Base-by-base conservation (phyloP, 2,888 invertebrate species). In the Cataglyphis cursor region DNA sequence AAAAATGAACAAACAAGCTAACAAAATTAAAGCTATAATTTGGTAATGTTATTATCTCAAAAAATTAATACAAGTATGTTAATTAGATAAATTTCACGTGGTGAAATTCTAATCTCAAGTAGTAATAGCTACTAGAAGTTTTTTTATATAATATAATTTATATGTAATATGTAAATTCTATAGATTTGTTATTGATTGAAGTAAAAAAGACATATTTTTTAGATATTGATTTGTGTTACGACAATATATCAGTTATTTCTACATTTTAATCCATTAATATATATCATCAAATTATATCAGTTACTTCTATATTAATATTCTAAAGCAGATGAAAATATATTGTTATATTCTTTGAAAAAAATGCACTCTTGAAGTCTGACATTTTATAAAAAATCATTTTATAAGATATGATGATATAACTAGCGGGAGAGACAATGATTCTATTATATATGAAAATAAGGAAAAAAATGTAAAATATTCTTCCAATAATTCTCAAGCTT, bases 41-140 rank as follows among this genome's bases (percentile, higher is more conserved):
- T 51, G 4, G 5, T n/a, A 51, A 51, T n/a, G 18, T 51, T 51
- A n/a, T 51, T n/a, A 51, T n/a, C 8, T 0, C 0, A 51, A 2
- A 48, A n/a, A n/a, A n/a, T 51, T 18, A n/a, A 51, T n/a, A n/a
- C 48, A 51, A 18, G 15, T n/a, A n/a, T 51, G n/a, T 48, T 18
- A 44, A 48, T 18, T 48, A 48, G 21, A 15, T 1, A 41, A 65
- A 24, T 1, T 24, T 48, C 18, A 48, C 6, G 18, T 41, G n/a
- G n/a, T n/a, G n/a, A n/a, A n/a, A n/a, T n/a, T n/a, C n/a, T n/a
- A 65, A 64, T 61, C 12, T 15, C 1, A 64, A 64, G 9, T 65
- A 41, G 15, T 65, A 41, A 15, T 41, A 15, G 15, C 12, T 24
- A 24, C 24, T 24, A 24, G 4, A 41, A 3, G 12, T 21, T 65